Base-by-base conservation (phyloP, 1,140 invertebrate species). In the Heliconius hewitsoni region DNA sequence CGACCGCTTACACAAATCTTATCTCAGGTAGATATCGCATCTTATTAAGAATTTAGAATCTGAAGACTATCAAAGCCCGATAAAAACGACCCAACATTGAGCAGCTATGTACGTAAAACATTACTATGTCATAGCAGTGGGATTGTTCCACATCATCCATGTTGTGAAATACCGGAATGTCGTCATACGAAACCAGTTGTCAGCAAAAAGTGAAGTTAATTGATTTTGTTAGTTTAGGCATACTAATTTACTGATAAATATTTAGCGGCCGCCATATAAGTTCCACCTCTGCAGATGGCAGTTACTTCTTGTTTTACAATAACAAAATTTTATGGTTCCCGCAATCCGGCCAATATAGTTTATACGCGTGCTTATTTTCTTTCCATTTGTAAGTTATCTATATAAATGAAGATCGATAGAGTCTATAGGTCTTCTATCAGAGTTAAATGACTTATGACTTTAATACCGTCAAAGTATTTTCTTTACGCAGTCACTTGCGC, bases 231-330 rank as follows among this genome's bases (percentile, higher is more conserved):
- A 89, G 90, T 92, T 92, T 91, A 89, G 88, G 86, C 89, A 90
- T 91, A 92, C 90, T 91, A 92, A 93, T 91, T 91, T 87, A 82
- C 85, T 90, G 89, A 90, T 93, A 89, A 93, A 93, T 93, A 92
- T 93, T 91, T 87, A 91, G 87, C 80, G 82, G 85, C 80, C 77
- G 80, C 89, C 87, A 85, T 90, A 90, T 89, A 87, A 85, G 89
- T 89, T 87, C 84, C 87, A 83, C 84, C 85, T 82, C 78, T 88
- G 86, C 87, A 89, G 89, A 91, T 89, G 89, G 87, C 86, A 85
- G 84, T 85, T 78, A 83, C 82, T 85, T 80, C 84, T 80, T 89
- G 85, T 87, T 88, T 88, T 89, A 87, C 84, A 83, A 85, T 86
- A 84, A 85, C 84, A 84, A 87, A 89, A 87, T 89, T 89, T 89